Percentiles rank a stretch among this genome's conserved stretches.
Conservation (phyloP, 2,888 invertebrate species). For the Hecatera dysodea region DNA sequence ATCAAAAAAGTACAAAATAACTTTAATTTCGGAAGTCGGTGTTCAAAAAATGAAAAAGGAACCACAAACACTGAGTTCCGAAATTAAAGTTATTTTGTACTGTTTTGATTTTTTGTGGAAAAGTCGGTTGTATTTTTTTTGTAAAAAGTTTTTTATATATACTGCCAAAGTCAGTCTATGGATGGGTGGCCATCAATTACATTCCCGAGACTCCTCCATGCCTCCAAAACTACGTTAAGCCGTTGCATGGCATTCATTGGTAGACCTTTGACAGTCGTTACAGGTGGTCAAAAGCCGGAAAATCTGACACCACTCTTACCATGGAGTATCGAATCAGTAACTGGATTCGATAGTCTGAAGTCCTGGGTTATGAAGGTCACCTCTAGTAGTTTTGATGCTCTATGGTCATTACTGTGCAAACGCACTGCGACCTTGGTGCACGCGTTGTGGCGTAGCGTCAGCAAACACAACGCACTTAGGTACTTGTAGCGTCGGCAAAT, state of each 20-base stretch:
- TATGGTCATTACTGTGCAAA: constrained; percentile 31
- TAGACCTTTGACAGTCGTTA: background rate
- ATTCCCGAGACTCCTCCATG: background rate
- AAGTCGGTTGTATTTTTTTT: too few species aligned
- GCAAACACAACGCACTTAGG: constrained; percentile 47
- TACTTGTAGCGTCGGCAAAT: constrained; percentile 51
- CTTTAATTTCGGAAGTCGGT: too few species aligned
- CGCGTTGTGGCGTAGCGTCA: constrained; percentile 52
- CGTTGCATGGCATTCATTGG: background rate
- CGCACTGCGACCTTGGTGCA: constrained; percentile 61
- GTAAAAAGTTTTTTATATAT: too few species aligned
- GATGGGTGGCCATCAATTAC: too few species aligned
- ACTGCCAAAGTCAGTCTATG: too few species aligned
- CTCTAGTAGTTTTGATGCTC: background rate
- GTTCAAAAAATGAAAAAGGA: too few species aligned
- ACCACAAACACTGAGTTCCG: too few species aligned
- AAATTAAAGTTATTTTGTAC: too few species aligned
- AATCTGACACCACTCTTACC: background rate
- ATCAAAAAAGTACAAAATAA: too few species aligned
- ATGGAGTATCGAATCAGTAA: background rate
- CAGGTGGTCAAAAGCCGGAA: background rate
- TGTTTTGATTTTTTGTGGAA: too few species aligned
- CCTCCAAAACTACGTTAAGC: background rate
- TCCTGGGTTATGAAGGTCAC: background rate
- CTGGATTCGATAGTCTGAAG: too few species aligned